Evolutionary conservation across 2,888 invertebrate species (phyloP).

Genomic region (Balanococcus diminutus): DNA sequence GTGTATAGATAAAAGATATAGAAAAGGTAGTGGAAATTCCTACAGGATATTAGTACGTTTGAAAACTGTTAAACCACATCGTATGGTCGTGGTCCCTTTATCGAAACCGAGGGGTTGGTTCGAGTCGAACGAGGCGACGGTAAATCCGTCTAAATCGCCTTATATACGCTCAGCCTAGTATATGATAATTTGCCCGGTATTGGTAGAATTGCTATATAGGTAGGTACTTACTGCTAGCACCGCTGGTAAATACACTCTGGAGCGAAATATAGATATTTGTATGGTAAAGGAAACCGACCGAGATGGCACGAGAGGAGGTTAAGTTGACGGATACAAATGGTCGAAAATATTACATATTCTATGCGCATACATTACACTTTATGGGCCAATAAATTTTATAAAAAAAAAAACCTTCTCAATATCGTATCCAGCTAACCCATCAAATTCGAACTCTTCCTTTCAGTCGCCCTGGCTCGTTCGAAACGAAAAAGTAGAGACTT

Average conservation of each 20-base stretch:
- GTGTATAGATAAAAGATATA: neutral
- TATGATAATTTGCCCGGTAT: slow-evolving; percentile 2
- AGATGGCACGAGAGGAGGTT: neutral
- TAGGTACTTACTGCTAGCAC: neutral
- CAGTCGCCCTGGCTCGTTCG: neutral
- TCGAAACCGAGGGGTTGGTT: neutral
- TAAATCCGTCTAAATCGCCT: slow-evolving; percentile 31
- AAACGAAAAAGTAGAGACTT: neutral
- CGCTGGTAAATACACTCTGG: slow-evolving; percentile 17
- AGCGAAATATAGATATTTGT: neutral
- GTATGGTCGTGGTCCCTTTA: neutral
- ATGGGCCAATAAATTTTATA: slow-evolving; percentile 27
- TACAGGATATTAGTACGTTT: neutral
- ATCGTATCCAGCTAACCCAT: neutral
- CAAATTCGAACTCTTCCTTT: neutral
- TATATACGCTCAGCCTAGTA: slow-evolving; percentile 7
- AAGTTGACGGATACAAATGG: slow-evolving; percentile 32
- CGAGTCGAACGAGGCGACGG: neutral
- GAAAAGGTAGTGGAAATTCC: neutral
- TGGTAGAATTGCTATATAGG: neutral
- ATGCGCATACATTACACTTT: slow-evolving; percentile 29
- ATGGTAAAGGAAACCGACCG: neutral
- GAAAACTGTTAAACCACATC: slow-evolving; percentile 4
- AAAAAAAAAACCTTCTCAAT: slow-evolving; percentile 9
- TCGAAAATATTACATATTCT: slow-evolving; percentile 28